These are phyloP conservation scores for Metalampra italica DNA, from an alignment of 2,888 invertebrate species.

Conservation along the genomic window DNA sequence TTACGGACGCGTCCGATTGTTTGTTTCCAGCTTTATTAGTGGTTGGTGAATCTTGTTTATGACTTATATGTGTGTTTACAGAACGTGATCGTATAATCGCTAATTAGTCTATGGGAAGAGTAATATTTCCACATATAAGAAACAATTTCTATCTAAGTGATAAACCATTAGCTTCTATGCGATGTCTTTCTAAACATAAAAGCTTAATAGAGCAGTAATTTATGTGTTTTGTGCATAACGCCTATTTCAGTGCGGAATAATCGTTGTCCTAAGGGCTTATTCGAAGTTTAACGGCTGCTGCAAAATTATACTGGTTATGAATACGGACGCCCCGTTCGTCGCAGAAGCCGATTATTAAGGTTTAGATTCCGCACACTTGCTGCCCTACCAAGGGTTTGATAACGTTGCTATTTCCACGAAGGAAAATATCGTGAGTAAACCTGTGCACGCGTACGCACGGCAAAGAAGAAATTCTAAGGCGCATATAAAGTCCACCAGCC, in stretches of 20 bases:
- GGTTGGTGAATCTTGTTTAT: too few species aligned
- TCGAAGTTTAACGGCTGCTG: conserved; percentile 24
- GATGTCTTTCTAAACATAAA: neutral
- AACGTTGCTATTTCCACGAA: neutral
- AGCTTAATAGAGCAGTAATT: conserved; percentile 22
- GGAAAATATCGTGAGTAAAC: too few species aligned
- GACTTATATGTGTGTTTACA: too few species aligned
- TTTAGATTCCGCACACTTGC: conserved; percentile 25
- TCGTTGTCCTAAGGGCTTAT: conserved; percentile 26
- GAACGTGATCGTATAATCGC: too few species aligned
- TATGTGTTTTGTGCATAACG: conserved; percentile 27
- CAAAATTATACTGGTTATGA: conserved; percentile 48
- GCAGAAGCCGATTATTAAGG: conserved; percentile 31
- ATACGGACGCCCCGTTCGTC: conserved; percentile 34
- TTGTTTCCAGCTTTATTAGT: too few species aligned
- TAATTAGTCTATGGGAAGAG: too few species aligned
- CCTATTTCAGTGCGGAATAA: conserved; percentile 27
- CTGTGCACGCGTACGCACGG: too few species aligned
- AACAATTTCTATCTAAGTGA: too few species aligned
- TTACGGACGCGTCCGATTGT: too few species aligned
- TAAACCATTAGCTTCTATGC: too few species aligned
- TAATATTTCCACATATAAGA: too few species aligned
- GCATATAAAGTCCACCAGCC: neutral
- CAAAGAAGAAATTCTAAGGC: too few species aligned
- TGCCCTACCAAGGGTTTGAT: conserved; percentile 21